Conservation (phyloP, 2,113 vertebrate species). For the Monarcha castaneiventris region DNA sequence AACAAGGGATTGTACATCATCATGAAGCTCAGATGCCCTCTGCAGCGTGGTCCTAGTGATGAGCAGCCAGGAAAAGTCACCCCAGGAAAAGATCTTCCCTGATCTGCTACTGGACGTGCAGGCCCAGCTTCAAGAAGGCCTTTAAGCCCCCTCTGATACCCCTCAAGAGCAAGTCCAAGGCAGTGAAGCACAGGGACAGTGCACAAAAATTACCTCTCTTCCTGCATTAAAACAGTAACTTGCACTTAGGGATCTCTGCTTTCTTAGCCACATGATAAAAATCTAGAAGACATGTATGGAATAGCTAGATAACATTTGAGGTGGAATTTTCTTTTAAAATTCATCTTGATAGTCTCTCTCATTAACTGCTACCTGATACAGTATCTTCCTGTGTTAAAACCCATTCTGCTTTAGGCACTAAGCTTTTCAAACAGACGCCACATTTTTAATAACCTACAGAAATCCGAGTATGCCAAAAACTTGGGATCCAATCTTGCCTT, state of each 20-base stretch:
- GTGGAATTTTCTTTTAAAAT: not conserved
- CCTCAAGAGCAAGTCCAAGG: not conserved
- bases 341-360: not conserved
- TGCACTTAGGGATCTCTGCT: not conserved
- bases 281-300: not conserved
- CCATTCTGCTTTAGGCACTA: not conserved
- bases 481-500: not conserved
- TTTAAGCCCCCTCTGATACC: not conserved
- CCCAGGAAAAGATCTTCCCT: not conserved
- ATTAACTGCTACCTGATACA: not conserved
- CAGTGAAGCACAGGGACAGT: not conserved
- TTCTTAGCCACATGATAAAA: not conserved
- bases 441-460: not conserved
- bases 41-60: not conserved
- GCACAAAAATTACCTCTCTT: not conserved
- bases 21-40: not conserved
- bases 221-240: not conserved
- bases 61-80: not conserved
- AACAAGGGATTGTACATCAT: not conserved
- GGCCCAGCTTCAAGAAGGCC: not conserved
- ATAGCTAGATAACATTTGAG: not conserved
- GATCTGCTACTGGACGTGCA: not conserved
- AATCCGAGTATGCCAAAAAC: not conserved
- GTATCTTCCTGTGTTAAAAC: not conserved
- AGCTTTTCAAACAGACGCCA: not conserved